A percentile compares a stretch with the other conserved stretches of the same genome.
These are phyloP conservation scores for Eumerus sabulonum DNA, from an alignment of 2,888 invertebrate genomes.

Conservation along the genomic window DNA sequence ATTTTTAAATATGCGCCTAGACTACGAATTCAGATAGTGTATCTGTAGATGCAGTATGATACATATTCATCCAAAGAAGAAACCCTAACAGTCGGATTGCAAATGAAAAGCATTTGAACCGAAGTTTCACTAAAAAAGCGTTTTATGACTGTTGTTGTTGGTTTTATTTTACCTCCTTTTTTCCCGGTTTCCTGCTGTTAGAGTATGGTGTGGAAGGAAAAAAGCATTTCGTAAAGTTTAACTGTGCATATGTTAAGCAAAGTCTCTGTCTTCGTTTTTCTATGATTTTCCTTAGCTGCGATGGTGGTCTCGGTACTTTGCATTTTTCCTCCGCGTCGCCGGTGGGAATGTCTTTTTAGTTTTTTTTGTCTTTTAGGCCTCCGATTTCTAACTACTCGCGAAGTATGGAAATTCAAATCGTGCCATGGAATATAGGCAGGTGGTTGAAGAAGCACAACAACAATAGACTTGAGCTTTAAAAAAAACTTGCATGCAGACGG, in stretches of 20 bases:
- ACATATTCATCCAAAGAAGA: constrained; percentile 48
- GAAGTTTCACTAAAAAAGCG: constrained; percentile 50
- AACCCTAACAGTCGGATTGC: constrained; percentile 37
- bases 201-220: constrained; percentile 59
- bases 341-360: no score
- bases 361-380: no score
- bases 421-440: no score
- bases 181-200: constrained; percentile 26
- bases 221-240: constrained; percentile 57
- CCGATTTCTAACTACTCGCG: no score
- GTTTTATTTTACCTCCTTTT: no score
- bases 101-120: constrained; percentile 54
- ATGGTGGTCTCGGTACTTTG: background rate
- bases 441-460: no score
- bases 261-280: constrained; percentile 2
- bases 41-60: constrained; percentile 64
- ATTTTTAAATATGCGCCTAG: constrained; percentile 69
- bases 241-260: constrained; percentile 52
- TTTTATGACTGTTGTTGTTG: no score
- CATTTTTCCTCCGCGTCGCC: no score
- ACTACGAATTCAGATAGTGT: constrained; percentile 71
- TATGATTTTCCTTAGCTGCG: background rate
- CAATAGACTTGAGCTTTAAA: no score
- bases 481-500: no score
- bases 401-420: no score